These are phyloP conservation scores for Micrasema minimum DNA, from an alignment of 1,140 invertebrate genomes.

Conservation along the genomic window DNA sequence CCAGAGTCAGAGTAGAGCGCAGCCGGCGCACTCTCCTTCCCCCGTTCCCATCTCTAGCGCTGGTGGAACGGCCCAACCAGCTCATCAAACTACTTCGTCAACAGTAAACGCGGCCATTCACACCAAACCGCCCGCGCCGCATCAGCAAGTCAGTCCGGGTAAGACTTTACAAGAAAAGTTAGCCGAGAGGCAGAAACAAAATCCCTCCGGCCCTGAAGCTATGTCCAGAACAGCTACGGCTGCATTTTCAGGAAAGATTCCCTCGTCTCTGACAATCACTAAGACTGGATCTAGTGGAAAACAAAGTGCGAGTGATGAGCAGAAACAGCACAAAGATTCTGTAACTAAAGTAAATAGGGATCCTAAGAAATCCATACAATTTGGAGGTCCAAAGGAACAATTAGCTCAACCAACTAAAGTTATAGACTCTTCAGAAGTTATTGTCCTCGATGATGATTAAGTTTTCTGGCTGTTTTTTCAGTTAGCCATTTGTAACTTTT, in stretches of 20 bases:
- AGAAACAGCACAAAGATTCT: slow-evolving; percentile 47
- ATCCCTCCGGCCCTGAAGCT: slow-evolving; percentile 53
- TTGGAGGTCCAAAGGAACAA: slow-evolving; percentile 50
- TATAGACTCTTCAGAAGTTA: slow-evolving; percentile 61
- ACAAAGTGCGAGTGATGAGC: slow-evolving; percentile 19
- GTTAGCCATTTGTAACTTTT: no score
- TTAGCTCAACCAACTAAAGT: slow-evolving; percentile 57
- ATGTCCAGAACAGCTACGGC: slow-evolving; percentile 47
- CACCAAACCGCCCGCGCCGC: slow-evolving; percentile 59
- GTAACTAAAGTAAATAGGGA: slow-evolving; percentile 57
- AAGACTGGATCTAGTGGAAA: slow-evolving; percentile 42
- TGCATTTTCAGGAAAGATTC: slow-evolving; percentile 62
- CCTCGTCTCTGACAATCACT: slow-evolving; percentile 63
- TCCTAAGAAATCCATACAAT: slow-evolving; percentile 58
- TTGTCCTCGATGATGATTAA: slow-evolving; percentile 64
- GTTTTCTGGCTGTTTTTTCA: slow-evolving; percentile 9
- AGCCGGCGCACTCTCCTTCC: slow-evolving; percentile 47
- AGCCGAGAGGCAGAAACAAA: slow-evolving; percentile 69
- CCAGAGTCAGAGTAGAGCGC: not conserved
- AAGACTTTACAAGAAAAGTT: slow-evolving; percentile 73
- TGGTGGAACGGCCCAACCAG: slow-evolving; percentile 56
- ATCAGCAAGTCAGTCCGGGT: slow-evolving; percentile 65
- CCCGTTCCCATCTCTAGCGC: slow-evolving; percentile 47
- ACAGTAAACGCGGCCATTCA: slow-evolving; percentile 56
- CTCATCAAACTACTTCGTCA: slow-evolving; percentile 59